A percentile compares a stretch with the other conserved stretches of the same genome.
These are phyloP conservation scores for Ligdia adustata DNA, from an alignment of 2,888 invertebrate species.

Conservation along the genomic window DNA sequence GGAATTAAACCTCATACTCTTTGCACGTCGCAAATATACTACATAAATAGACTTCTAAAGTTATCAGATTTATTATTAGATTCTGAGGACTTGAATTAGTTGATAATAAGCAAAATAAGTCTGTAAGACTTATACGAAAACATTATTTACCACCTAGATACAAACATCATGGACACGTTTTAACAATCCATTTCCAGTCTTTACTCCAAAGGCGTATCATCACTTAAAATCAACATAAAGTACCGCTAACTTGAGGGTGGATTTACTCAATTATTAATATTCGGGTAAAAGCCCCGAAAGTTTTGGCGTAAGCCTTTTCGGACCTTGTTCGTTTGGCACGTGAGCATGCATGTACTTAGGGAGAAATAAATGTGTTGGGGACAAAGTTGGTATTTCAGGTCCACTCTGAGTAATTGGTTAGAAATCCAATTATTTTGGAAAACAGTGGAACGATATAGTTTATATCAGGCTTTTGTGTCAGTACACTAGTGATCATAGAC, in stretches of 20 bases:
- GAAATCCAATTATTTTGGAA: too few species aligned
- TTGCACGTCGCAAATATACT: too few species aligned
- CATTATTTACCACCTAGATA: background rate
- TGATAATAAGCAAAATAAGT: background rate
- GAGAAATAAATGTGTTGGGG: conserved; percentile 1
- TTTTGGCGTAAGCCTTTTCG: conserved; percentile 30
- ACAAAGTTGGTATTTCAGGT: too few species aligned
- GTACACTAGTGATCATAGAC: too few species aligned
- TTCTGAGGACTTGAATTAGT: background rate
- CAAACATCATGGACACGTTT: conserved; percentile 7
- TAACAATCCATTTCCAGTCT: conserved; percentile 14
- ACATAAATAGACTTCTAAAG: too few species aligned
- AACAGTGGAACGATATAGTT: too few species aligned
- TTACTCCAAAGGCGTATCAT: conserved; percentile 18
- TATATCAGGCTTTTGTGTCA: too few species aligned
- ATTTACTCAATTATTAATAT: conserved; percentile 34
- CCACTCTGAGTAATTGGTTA: too few species aligned
- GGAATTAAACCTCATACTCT: too few species aligned
- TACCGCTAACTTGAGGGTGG: conserved; percentile 16
- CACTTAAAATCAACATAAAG: conserved; percentile 29
- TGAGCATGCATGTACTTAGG: conserved; percentile 26
- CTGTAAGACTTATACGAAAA: background rate
- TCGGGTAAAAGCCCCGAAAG: conserved; percentile 28
- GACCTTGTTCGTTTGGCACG: conserved; percentile 23
- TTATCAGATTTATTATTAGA: background rate